Evolutionary conservation across 2,888 invertebrate genomes (phyloP), one percentile per base, ranked within the genome.

Genomic region (Thera britannica): DNA sequence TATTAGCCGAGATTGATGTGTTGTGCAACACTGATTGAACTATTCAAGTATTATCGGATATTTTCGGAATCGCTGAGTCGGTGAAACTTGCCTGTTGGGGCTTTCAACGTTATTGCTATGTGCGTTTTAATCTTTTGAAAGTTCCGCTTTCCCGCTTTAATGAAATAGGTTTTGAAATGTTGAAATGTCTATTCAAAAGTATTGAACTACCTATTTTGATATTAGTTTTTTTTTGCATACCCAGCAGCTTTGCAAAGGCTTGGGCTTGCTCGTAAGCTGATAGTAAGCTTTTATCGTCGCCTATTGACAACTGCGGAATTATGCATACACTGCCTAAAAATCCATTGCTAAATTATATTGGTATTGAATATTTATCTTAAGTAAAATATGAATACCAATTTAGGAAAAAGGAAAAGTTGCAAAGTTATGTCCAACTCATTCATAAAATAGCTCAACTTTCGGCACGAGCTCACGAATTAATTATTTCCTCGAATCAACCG

Each of bases 401-500:
- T 23, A 23, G 23, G 23, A 23, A 23, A 23, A 23, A 23, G 23
- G 23, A 23, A 23, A 23, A 23, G 23, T 23, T 48, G 60, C 48
- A 49, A 58, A 58, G 23, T 61, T 49, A 35, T 12, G 23, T 46
- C 58, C 46, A 62, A 67, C 23, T 62, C 51, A 58, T 41, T 49
- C 62, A 55, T 65, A 63, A 70, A 67, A 63, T 70, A 66, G 66
- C 65, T 63, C 66, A 52, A 66, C 66, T 70, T 62, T 66, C 62
- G 55, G 49, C 70, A 68, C 71, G 68, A 72, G 68, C 71, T 70
- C 69, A 61, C 69, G 72, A 74, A 72, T 74, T 74, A 75, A 77
- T 74, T 75, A 66, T 72, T 75, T 68, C 70, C 62, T 71, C 63
- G 60, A 76, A 77, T 78, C 72, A 75, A 76, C 77, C 76, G 73